These are phyloP conservation scores for Idaea dimidiata DNA, from an alignment of 2,888 invertebrate genomes.

Conservation along the genomic window DNA sequence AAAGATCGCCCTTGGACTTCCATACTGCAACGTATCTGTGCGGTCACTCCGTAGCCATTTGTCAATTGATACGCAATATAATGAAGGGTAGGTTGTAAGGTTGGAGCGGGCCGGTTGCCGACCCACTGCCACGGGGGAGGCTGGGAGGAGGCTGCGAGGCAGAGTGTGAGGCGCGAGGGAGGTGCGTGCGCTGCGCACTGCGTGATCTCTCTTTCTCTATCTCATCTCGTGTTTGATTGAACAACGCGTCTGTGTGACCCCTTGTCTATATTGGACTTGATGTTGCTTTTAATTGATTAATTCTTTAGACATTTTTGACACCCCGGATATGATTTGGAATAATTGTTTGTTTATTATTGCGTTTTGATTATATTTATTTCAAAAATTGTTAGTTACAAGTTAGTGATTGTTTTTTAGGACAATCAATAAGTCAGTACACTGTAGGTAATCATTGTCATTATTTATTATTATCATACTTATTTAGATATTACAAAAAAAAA, in stretches of 20 bases:
- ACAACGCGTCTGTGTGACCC: conserved; percentile 64
- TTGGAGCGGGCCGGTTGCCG: conserved; percentile 69
- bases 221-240: conserved; percentile 66
- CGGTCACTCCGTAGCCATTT: conserved; percentile 58
- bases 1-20: conserved; percentile 38
- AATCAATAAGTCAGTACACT: no score
- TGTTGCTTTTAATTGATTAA: conserved; percentile 77
- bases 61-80: conserved; percentile 80
- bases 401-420: background rate
- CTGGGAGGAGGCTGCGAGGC: conserved; percentile 45
- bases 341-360: conserved; percentile 21
- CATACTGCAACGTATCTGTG: conserved; percentile 37
- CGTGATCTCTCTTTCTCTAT: conserved; percentile 39
- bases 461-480: no score
- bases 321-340: conserved; percentile 40
- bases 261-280: conserved; percentile 77
- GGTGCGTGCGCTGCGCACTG: conserved; percentile 68
- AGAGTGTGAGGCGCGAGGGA: conserved; percentile 31
- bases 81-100: conserved; percentile 76
- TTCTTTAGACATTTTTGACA: conserved; percentile 66
- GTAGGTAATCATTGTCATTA: no score
- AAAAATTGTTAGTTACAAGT: background rate
- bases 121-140: conserved; percentile 33
- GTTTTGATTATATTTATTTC: background rate
- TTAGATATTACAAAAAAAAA: no score